A percentile compares a stretch with the other conserved stretches of the same genome.
Conservation (phyloP, 2,888 invertebrate species). For the Colletes collaris region DNA sequence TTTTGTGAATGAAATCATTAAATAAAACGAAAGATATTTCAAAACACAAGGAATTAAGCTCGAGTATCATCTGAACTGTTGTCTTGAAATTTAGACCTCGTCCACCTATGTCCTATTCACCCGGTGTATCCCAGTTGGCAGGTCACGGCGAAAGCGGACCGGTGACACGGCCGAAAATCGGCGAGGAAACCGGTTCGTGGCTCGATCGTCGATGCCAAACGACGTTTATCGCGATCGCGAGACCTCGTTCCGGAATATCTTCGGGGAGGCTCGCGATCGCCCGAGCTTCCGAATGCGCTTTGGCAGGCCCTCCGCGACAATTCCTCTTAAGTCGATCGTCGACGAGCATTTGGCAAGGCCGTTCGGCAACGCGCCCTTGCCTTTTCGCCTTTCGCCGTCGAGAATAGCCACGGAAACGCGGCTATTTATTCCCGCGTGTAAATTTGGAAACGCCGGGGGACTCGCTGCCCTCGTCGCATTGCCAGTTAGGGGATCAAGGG, state of each 20-base stretch:
- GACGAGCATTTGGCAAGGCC: slow-evolving; percentile 54
- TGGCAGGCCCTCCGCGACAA: slow-evolving; percentile 48
- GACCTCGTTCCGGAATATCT: slow-evolving; percentile 33
- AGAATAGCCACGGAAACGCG: slow-evolving; percentile 50
- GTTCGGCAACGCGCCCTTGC: slow-evolving; percentile 59
- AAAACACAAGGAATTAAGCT: too few relatives aligned
- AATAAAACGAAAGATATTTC: too few relatives aligned
- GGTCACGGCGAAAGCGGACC: not conserved
- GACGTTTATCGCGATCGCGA: slow-evolving; percentile 24
- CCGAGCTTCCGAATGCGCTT: slow-evolving; percentile 29
- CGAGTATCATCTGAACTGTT: too few relatives aligned
- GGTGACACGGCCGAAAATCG: slow-evolving; percentile 13
- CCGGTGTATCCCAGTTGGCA: slow-evolving; percentile 22
- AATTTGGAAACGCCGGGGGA: slow-evolving; percentile 24
- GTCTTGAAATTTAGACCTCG: not conserved
- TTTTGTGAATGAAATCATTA: too few relatives aligned
- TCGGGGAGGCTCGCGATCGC: slow-evolving; percentile 16
- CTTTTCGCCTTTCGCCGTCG: slow-evolving; percentile 43
- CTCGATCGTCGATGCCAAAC: slow-evolving; percentile 29
- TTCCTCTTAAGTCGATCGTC: slow-evolving; percentile 54
- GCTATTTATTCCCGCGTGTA: slow-evolving; percentile 29
- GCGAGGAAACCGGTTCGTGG: slow-evolving; percentile 12
- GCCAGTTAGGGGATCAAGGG: not conserved
- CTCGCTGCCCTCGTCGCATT: not conserved
- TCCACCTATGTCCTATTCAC: not conserved